phyloP scores from a whole-genome alignment of 2,113 vertebrate species.

The Oreochromis niloticus region DNA sequence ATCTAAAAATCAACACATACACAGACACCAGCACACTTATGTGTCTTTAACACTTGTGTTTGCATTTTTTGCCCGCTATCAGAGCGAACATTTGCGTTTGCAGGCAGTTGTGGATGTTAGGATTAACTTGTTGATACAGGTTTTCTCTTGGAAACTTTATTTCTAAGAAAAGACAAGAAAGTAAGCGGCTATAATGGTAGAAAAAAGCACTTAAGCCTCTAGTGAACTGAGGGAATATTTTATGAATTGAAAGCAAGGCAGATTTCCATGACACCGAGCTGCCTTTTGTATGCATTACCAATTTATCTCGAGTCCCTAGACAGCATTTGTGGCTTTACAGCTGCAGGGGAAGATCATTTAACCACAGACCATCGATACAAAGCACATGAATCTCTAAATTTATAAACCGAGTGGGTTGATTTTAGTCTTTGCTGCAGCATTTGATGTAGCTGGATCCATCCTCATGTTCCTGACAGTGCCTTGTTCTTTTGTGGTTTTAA shows the following conservation, averaged over 20 bases:
- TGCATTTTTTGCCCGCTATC: not conserved
- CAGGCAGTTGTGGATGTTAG: not conserved
- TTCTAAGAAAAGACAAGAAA: not conserved
- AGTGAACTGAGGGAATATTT: constrained; percentile 39
- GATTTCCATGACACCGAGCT: constrained; percentile 31
- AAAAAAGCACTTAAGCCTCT: constrained; percentile 19
- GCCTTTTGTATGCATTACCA: constrained; percentile 50
- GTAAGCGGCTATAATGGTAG: not conserved
- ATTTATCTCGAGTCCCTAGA: constrained; percentile 42
- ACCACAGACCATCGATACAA: constrained; percentile 33
- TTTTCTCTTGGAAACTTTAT: not conserved
- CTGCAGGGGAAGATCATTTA: constrained; percentile 46
- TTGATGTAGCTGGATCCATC: constrained; percentile 40
- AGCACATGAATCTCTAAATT: constrained; percentile 19
- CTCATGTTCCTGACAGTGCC: constrained; percentile 34
- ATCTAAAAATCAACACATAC: not conserved
- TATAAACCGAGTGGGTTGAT: constrained; percentile 13
- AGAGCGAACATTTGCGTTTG: not conserved
- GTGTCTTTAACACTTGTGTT: not conserved
- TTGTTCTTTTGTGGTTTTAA: constrained; percentile 39
- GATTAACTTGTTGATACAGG: constrained; percentile 8
- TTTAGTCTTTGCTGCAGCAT: constrained; percentile 32
- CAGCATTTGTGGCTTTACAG: constrained; percentile 38
- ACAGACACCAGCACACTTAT: not conserved
- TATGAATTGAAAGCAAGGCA: constrained; percentile 31